Evolutionary conservation across 2,888 invertebrate genomes (phyloP).

Genomic region (Drosophila mimica): DNA sequence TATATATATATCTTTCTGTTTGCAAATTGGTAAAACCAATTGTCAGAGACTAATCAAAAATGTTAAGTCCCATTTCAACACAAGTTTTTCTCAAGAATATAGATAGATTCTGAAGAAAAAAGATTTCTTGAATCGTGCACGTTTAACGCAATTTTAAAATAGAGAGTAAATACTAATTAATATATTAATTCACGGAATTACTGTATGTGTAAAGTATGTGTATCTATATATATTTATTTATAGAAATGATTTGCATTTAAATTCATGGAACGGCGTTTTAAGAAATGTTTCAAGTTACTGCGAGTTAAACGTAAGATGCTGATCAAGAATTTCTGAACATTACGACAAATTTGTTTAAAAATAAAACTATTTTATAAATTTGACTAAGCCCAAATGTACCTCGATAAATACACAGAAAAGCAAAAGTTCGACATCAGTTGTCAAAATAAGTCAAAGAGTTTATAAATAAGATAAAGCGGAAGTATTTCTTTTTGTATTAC

Average conservation of each 20-base stretch:
- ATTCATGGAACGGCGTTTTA: background rate
- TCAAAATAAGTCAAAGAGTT: slow-evolving; percentile 37
- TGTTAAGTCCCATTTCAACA: no score
- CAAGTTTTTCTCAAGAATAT: no score
- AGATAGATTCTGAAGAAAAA: no score
- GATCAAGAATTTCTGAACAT: background rate
- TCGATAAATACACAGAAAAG: background rate
- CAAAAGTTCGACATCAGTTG: slow-evolving; percentile 16
- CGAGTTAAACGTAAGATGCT: background rate
- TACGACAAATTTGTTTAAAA: background rate
- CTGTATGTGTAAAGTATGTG: background rate
- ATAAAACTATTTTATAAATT: background rate
- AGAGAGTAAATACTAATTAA: background rate
- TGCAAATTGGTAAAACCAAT: no score
- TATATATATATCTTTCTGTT: no score
- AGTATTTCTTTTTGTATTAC: background rate
- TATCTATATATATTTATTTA: background rate
- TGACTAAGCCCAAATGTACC: background rate
- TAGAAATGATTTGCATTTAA: background rate
- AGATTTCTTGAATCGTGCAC: no score
- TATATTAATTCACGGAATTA: background rate
- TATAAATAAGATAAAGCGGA: slow-evolving; percentile 51
- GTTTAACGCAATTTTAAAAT: no score
- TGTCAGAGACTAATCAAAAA: no score
- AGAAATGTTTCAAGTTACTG: background rate